phyloP scores from a whole-genome alignment of 2,113 vertebrate species.

The Caretta caretta region DNA sequence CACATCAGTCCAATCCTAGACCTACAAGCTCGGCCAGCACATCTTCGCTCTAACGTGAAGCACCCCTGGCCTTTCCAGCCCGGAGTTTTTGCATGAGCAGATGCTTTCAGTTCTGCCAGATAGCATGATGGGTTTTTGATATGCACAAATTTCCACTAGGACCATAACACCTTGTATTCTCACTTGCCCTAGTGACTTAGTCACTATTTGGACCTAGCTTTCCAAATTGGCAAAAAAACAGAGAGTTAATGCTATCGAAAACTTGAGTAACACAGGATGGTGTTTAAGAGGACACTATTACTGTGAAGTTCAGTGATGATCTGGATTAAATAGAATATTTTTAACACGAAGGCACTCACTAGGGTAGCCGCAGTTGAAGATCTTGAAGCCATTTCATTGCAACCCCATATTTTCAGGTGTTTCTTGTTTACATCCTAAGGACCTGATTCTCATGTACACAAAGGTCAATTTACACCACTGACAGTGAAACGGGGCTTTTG shows the following conservation, averaged over 20 bases:
- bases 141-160: fast-evolving
- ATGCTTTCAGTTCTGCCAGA: not conserved
- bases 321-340: not conserved
- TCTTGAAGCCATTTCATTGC: fast-evolving
- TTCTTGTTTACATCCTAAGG: fast-evolving
- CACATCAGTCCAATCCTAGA: not conserved
- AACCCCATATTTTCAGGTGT: not conserved
- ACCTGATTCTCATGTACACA: not conserved
- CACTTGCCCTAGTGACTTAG: not conserved
- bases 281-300: not conserved
- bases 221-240: not conserved
- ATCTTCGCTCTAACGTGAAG: not conserved
- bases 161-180: not conserved
- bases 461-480: not conserved
- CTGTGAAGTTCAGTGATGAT: not conserved
- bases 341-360: not conserved
- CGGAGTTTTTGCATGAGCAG: not conserved
- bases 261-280: not conserved
- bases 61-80: not conserved
- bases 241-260: not conserved
- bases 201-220: not conserved
- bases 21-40: not conserved
- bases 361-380: fast-evolving
- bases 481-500: not conserved
- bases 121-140: fast-evolving